These are phyloP conservation scores for Ceratotherium simum DNA, from an alignment of 2,113 vertebrate species.

Conservation along the genomic window DNA sequence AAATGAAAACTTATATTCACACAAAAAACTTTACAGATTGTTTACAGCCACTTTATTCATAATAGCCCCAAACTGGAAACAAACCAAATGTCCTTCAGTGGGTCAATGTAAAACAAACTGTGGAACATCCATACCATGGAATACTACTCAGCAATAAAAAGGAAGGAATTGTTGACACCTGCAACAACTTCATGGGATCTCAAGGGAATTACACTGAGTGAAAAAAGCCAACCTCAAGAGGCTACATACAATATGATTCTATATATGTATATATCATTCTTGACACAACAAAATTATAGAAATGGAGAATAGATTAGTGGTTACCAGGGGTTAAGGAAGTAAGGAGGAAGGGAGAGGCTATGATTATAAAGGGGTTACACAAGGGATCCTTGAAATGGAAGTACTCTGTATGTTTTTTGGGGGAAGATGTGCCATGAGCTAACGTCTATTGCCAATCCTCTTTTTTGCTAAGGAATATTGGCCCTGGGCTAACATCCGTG, in stretches of 20 bases:
- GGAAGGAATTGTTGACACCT: not conserved
- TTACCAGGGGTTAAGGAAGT: not conserved
- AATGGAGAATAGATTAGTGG: not conserved
- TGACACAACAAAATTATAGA: constrained; percentile 32
- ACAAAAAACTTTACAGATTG: not conserved
- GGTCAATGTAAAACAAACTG: not conserved
- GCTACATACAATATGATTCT: not conserved
- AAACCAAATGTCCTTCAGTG: not conserved
- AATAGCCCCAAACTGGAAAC: not conserved
- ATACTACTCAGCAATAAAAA: not conserved
- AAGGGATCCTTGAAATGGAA: not conserved
- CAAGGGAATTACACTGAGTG: not conserved
- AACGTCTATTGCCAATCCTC: too few species aligned
- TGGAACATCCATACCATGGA: not conserved
- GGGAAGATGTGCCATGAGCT: too few species aligned
- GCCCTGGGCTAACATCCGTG: too few species aligned
- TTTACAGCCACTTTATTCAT: not conserved
- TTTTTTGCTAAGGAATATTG: too few species aligned
- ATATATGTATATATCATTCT: not conserved
- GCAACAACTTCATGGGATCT: not conserved
- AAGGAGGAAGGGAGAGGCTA: not conserved
- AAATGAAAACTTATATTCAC: constrained; percentile 11
- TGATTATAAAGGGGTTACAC: not conserved
- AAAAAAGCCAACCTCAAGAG: not conserved
- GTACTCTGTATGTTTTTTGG: not conserved